Base-by-base conservation (phyloP, 2,888 invertebrate species). In the Sarcophaga rosellei region DNA sequence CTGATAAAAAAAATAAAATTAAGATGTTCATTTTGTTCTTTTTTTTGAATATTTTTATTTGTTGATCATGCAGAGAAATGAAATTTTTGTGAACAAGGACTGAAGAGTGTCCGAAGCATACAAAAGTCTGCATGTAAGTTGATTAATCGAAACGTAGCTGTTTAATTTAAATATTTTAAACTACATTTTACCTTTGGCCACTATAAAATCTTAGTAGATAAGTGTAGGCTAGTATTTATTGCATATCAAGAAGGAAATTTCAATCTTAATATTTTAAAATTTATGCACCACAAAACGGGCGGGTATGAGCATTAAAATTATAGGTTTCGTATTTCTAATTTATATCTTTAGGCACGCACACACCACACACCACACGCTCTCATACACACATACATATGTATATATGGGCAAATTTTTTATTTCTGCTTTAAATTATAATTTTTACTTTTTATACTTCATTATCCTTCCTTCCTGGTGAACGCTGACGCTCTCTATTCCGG, bases 11-110 rank as follows among this genome's bases (percentile, higher is more conserved):
- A 53, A 57, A 44, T 45, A 65, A 75, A 70, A 75, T 84, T 62
- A 65, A 80, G 59, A 35, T 80, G 75, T 84, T 81, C 63, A 69
- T 61, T 47, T 44, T 70, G 65, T 65, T 65, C 25, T 65, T 23
- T 35, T 3, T 61, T 61, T 59, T n/a, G 20, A 15, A 65, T 65
- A 65, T 35, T 1, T 35, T 35, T 25, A 65, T 2, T 63, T 63
- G 23, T 6, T 63, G 23, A 25, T 63, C 23, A 63, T 63, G 25
- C 0, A 25, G 25, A 25, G 25, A 25, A 25, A 25, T 25, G 0
- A 4, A 25, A 25, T 25, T 25, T 25, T 25, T 25, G 3, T 25
- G 25, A 25, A 25, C 25, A 25, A 25, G 25, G 25, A 25, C 25
- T 25, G 25, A 25, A 4, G 4, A 4, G 25, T 25, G 25, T 25